Conservation (phyloP, 1,140 invertebrate genomes). For the Drosophila kanapiae region DNA sequence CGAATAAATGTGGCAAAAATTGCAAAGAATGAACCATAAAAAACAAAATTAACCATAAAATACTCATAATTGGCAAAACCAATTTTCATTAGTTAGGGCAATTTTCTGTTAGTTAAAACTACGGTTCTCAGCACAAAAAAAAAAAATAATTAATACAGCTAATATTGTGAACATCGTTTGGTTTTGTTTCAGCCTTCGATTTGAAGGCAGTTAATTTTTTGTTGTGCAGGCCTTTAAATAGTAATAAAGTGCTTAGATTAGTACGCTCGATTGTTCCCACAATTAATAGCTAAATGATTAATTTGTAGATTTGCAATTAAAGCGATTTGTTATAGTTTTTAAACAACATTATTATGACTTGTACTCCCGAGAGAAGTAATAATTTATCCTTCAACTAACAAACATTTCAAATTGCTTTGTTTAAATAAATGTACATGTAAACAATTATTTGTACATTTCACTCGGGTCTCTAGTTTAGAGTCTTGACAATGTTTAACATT, state of each 20-base stretch:
- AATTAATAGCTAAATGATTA: slow-evolving; percentile 25
- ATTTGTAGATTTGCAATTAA: slow-evolving; percentile 5
- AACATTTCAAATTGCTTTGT: neutral
- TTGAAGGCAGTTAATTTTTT: slow-evolving; percentile 14
- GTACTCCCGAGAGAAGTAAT: neutral
- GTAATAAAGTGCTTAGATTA: slow-evolving; percentile 1
- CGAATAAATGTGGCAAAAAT: slow-evolving; percentile 47
- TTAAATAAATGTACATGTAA: neutral
- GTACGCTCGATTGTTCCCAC: neutral
- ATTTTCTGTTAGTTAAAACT: slow-evolving; percentile 18
- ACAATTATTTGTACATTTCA: slow-evolving; percentile 2
- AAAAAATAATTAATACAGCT: slow-evolving; percentile 30
- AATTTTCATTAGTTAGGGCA: slow-evolving; percentile 21
- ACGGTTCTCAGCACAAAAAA: neutral
- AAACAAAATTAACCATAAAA: slow-evolving; percentile 32
- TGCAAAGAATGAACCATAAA: slow-evolving; percentile 3
- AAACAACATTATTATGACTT: neutral
- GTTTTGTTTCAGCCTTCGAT: slow-evolving; percentile 33
- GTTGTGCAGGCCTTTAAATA: neutral
- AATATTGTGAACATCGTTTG: slow-evolving; percentile 32
- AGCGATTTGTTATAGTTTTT: slow-evolving; percentile 4
- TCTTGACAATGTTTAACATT: slow-evolving; percentile 40
- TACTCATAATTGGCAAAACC: slow-evolving; percentile 48
- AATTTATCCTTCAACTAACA: neutral
- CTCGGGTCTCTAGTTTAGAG: slow-evolving; percentile 6